Evolutionary conservation across 2,888 invertebrate species (phyloP).

Genomic region (Miltochrista miniata): DNA sequence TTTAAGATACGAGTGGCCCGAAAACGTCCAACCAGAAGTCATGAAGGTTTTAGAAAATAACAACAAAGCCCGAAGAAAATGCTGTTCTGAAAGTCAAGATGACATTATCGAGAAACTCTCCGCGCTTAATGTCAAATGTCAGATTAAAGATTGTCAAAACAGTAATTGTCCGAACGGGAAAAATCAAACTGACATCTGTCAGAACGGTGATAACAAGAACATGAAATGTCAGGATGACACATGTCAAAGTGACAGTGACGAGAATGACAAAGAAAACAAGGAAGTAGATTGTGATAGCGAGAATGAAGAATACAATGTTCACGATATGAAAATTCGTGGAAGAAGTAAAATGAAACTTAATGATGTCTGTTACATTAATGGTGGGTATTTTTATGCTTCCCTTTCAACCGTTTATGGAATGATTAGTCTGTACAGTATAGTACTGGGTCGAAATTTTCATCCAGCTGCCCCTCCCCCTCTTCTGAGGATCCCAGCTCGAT

Average conservation of each 20-base stretch:
- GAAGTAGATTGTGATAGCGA: conserved; percentile 22
- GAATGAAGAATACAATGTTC: conserved; percentile 54
- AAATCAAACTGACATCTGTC: conserved; percentile 35
- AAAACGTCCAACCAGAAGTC: conserved; percentile 67
- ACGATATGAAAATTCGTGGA: conserved; percentile 86
- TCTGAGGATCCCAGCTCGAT: too few relatives aligned
- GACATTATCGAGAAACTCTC: conserved; percentile 13
- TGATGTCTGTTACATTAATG: conserved; percentile 97
- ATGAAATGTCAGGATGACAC: conserved; percentile 23
- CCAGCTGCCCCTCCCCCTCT: too few relatives aligned
- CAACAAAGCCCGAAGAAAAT: conserved; percentile 47
- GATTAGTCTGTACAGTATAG: too few relatives aligned
- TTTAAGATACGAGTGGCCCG: conserved; percentile 91
- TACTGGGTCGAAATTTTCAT: too few relatives aligned
- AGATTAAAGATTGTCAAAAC: conserved; percentile 8
- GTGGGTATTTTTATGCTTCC: conserved; percentile 78
- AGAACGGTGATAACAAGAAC: conserved; percentile 17
- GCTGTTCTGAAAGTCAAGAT: conserved; percentile 50
- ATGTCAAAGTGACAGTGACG: conserved; percentile 12
- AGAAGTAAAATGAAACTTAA: conserved; percentile 87
- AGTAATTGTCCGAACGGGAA: conserved; percentile 1
- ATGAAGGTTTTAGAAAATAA: conserved; percentile 58
- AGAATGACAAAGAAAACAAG: conserved; percentile 18
- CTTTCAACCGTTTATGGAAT: too few relatives aligned
- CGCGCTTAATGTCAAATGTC: conserved; percentile 17